Evolutionary conservation across 2,113 vertebrate genomes (phyloP).

Genomic region (Tonatia bakeri): DNA sequence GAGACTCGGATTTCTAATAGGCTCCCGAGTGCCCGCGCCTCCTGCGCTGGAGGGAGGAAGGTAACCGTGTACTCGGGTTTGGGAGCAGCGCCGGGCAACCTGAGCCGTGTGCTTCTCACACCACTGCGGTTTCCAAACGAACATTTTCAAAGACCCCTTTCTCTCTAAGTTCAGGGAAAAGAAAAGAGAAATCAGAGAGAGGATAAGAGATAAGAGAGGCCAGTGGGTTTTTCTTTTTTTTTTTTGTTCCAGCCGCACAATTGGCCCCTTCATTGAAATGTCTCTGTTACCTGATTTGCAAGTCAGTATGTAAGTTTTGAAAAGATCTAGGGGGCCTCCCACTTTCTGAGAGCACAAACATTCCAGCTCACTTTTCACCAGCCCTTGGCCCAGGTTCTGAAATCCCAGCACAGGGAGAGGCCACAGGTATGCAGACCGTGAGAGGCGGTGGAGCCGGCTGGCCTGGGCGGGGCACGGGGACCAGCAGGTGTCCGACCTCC

Average conservation of each 20-base stretch:
- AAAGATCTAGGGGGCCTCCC: background rate
- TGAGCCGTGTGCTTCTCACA: background rate
- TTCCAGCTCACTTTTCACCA: constrained; percentile 43
- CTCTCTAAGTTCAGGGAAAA: background rate
- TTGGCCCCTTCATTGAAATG: constrained; percentile 4
- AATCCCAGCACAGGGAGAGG: constrained; percentile 40
- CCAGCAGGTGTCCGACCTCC: background rate
- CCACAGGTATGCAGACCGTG: background rate
- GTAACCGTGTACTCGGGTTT: background rate
- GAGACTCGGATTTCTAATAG: background rate
- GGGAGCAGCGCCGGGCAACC: background rate
- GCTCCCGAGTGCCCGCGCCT: background rate
- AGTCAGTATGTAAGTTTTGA: constrained; percentile 3
- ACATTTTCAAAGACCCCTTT: constrained; percentile 44
- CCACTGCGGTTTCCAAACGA: background rate
- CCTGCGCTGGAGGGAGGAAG: background rate
- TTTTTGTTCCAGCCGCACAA: background rate
- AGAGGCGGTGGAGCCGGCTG: background rate
- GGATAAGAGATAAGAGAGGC: background rate
- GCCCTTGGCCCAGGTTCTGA: background rate
- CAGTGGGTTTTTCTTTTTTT: background rate
- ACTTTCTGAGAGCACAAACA: constrained; percentile 4
- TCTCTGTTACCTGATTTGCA: constrained; percentile 63
- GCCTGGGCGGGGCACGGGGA: background rate
- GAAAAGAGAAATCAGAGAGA: constrained; percentile 19